Percentiles rank a stretch among this genome's conserved stretches.
These are phyloP conservation scores for Thelaira solivaga DNA, from an alignment of 2,888 invertebrate genomes.

Conservation along the genomic window DNA sequence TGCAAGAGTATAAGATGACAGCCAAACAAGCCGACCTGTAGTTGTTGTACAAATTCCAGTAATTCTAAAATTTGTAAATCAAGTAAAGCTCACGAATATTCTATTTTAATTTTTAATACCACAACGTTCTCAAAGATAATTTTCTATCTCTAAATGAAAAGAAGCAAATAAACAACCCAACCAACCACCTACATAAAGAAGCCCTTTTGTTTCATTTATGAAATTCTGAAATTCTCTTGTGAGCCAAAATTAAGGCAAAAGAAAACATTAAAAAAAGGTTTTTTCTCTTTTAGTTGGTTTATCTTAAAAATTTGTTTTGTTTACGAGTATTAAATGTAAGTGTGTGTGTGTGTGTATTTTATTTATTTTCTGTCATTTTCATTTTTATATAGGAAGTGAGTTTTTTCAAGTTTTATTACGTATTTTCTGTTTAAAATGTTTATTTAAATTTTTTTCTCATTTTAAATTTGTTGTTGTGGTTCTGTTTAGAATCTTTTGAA, in stretches of 20 bases:
- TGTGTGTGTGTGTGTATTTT: too few relatives aligned
- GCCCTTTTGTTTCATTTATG: background rate
- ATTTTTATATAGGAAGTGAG: conserved; percentile 49
- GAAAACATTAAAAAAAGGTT: too few relatives aligned
- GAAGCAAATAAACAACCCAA: background rate
- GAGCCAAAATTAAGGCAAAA: too few relatives aligned
- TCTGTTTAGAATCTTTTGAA: conserved; percentile 32
- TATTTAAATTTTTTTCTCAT: conserved; percentile 14
- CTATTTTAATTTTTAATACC: conserved; percentile 32
- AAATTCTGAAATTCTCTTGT: background rate
- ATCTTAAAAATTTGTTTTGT: conserved; percentile 43
- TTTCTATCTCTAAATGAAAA: background rate
- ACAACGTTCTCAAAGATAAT: conserved; percentile 48
- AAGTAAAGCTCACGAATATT: conserved; percentile 17
- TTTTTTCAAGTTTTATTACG: conserved; percentile 28
- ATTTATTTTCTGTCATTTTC: background rate
- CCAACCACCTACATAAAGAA: background rate
- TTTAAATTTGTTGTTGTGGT: background rate
- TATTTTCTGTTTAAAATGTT: conserved; percentile 36
- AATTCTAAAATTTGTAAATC: conserved; percentile 8
- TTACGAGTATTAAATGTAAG: background rate
- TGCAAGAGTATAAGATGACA: background rate
- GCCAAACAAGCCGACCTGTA: background rate
- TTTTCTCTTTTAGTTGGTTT: background rate
- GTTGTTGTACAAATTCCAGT: conserved; percentile 11